A percentile compares a stretch with the other conserved stretches of the same genome.
phyloP scores from a whole-genome alignment of 2,113 vertebrate genomes.

The Ophthalmolycus amberensis region DNA sequence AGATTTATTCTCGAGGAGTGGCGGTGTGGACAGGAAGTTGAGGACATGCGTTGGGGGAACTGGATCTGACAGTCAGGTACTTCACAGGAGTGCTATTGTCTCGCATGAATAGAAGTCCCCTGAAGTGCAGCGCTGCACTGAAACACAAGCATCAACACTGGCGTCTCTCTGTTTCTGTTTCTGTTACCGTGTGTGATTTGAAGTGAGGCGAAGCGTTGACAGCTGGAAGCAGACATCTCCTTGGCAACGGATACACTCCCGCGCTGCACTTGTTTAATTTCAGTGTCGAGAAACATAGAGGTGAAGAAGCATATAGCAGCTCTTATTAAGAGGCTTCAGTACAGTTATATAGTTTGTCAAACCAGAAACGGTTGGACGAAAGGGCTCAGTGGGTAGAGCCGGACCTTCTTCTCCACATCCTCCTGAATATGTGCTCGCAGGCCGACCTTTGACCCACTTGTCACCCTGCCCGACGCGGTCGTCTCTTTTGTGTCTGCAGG shows the following conservation, averaged over 20 bases:
- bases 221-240: slow-evolving; percentile 40
- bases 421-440: slow-evolving; percentile 37
- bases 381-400: slow-evolving; percentile 23
- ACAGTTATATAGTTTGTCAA: slow-evolving; percentile 14
- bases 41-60: slow-evolving; percentile 27
- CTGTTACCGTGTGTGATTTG: slow-evolving; percentile 29
- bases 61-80: slow-evolving; percentile 50
- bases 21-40: slow-evolving; percentile 35
- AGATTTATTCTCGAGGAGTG: slow-evolving; percentile 18
- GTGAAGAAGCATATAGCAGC: background rate
- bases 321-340: background rate
- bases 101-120: slow-evolving; percentile 28
- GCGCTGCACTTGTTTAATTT: slow-evolving; percentile 29
- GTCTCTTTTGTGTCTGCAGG: slow-evolving; percentile 77
- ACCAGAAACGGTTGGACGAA: background rate
- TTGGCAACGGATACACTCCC: slow-evolving; percentile 35
- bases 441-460: slow-evolving; percentile 67
- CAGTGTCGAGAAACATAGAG: background rate
- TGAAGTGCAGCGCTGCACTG: slow-evolving; percentile 15
- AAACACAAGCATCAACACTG: background rate
- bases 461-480: slow-evolving; percentile 62
- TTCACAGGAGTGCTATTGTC: slow-evolving; percentile 49
- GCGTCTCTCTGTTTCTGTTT: slow-evolving; percentile 20
- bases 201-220: slow-evolving; percentile 40
- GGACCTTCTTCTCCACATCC: slow-evolving; percentile 60